Percentiles rank a stretch among this genome's conserved stretches.
Evolutionary conservation across 2,113 vertebrate genomes (phyloP).

Genomic region (Pedetes capensis): DNA sequence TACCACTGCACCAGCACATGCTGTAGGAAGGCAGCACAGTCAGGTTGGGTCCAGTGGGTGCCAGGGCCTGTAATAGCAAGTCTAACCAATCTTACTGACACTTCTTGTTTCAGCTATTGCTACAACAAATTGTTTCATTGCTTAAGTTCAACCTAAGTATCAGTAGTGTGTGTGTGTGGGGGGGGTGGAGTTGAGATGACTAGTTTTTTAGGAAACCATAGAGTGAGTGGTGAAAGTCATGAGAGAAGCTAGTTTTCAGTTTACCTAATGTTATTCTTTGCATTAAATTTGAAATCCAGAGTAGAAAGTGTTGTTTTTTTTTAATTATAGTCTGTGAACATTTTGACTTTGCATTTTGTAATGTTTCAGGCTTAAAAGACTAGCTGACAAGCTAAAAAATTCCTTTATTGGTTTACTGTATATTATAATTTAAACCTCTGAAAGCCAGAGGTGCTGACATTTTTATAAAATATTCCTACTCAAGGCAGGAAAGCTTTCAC

Average conservation of each 20-base stretch:
- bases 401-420: neutral
- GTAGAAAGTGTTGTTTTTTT: neutral
- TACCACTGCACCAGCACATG: neutral
- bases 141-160: slow-evolving; percentile 56
- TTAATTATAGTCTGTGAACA: neutral
- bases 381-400: neutral
- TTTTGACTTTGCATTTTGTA: neutral
- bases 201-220: neutral
- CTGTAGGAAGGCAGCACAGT: neutral
- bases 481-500: neutral
- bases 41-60: neutral
- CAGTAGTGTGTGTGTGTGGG: neutral
- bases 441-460: slow-evolving; percentile 1
- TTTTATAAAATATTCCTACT: slow-evolving; percentile 1
- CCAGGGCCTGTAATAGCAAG: slow-evolving; percentile 49
- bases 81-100: slow-evolving; percentile 71
- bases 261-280: neutral
- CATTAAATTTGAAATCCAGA: neutral
- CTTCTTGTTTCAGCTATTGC: slow-evolving; percentile 77
- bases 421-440: neutral
- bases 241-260: neutral
- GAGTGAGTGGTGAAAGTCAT: neutral
- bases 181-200: neutral
- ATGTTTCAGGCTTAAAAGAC: neutral
- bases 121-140: slow-evolving; percentile 77